Base-by-base conservation (phyloP, 2,888 invertebrate species). In the Phrixothrix hirtus region DNA sequence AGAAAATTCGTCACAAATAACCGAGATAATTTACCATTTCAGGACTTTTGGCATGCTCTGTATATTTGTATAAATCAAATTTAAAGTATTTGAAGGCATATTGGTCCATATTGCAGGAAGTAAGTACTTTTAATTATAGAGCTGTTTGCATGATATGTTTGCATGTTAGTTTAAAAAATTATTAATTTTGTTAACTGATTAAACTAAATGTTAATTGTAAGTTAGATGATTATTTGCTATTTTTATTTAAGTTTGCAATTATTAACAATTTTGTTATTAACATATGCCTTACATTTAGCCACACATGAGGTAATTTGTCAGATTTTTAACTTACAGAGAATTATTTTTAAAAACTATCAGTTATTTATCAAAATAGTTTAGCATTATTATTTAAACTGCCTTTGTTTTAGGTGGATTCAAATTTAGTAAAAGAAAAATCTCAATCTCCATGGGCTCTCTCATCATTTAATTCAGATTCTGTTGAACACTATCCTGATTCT, bases 401-500 rank as follows among this genome's bases (percentile, higher is more conserved):
- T 21, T 47, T 44, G 13, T 56, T 55, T 7, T 37, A 56, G 56
- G 44, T 49, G 44, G 62, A 62, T 61, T 68, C 60, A 68, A 67
- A 55, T 55, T 67, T 60, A 62, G 62, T 65, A 70, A 71, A 64
- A 69, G 70, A 60, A 73, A 72, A 70, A 74, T 74, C 65, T 75
- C 75, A 59, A 71, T 75, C 67, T 72, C 75, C 67, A 72, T 76
- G 76, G 76, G 73, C 67, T 73, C 75, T 70, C 70, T 75, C 73
- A 65, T 76, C 73, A 64, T 75, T 64, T 73, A 73, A 70, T 55
- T 67, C 64, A 57, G 66, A 68, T 26, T 58, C 62, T 32, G 62
- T 66, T 34, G 58, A 74, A 9, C 59, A 75, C 36, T 79, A 77
- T 62, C 76, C 77, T 16, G 81, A 81, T 62, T 81, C 81, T 1